These are phyloP conservation scores for Glaucidium brasilianum DNA, from an alignment of 2,113 vertebrate genomes.

Conservation along the genomic window DNA sequence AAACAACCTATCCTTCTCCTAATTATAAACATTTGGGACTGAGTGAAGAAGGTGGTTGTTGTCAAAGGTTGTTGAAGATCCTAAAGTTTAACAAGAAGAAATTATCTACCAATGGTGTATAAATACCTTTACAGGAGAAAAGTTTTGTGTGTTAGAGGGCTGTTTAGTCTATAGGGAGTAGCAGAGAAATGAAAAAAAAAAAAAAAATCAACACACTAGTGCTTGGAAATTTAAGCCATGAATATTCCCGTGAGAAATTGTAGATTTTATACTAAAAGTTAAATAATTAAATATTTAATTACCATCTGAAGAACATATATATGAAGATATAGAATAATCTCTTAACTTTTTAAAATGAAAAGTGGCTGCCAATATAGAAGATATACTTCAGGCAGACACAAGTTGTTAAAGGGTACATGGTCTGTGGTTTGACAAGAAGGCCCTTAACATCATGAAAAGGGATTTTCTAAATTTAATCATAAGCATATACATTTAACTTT, in stretches of 20 bases:
- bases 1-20: neutral
- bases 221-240: neutral
- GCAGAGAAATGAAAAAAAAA: neutral
- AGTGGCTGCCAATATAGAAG: neutral
- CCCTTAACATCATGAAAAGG: neutral
- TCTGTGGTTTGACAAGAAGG: neutral
- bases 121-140: neutral
- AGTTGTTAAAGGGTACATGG: neutral
- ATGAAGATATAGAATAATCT: neutral
- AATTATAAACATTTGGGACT: neutral
- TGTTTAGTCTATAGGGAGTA: neutral
- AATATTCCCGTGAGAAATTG: neutral
- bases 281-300: neutral
- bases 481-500: neutral
- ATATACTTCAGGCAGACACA: neutral
- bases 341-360: neutral
- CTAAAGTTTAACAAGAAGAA: neutral
- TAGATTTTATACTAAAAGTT: neutral
- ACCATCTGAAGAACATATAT: fast-evolving
- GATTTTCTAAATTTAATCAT: neutral
- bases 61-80: neutral
- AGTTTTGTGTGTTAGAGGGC: neutral
- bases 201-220: neutral
- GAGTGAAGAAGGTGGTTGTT: neutral
- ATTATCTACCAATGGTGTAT: neutral